phyloP scores from a whole-genome alignment of 2,888 invertebrate species.

The Microplitis deprimator region DNA sequence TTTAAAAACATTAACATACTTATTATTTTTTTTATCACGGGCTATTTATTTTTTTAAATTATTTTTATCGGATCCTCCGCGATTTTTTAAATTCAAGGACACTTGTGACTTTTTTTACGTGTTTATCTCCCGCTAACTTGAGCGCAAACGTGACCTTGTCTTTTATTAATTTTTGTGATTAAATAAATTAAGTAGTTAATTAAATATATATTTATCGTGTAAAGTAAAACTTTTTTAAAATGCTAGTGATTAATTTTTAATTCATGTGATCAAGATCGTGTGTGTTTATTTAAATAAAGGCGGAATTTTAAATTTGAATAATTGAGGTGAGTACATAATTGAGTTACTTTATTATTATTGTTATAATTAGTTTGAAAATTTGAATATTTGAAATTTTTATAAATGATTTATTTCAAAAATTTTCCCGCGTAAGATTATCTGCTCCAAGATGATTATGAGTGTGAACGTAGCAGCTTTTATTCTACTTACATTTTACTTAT shows the following conservation, averaged over 20 bases:
- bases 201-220: not conserved
- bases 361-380: not conserved
- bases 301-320: not conserved
- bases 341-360: not conserved
- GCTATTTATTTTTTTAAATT: not conserved
- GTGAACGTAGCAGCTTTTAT: no score
- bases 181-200: not conserved
- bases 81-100: not conserved
- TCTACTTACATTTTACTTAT: no score
- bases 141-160: slow-evolving; percentile 39
- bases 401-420: no score
- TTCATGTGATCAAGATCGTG: not conserved
- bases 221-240: not conserved
- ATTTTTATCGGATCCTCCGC: not conserved
- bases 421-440: no score
- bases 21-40: not conserved
- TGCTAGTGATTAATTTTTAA: not conserved
- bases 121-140: not conserved
- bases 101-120: not conserved
- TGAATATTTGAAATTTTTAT: not conserved
- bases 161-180: not conserved
- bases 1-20: not conserved
- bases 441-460: no score
- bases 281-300: not conserved
- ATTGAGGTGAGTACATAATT: not conserved